Base-by-base conservation (phyloP, 23 tunicate genomes). In the Trididemnum nubilum region DNA sequence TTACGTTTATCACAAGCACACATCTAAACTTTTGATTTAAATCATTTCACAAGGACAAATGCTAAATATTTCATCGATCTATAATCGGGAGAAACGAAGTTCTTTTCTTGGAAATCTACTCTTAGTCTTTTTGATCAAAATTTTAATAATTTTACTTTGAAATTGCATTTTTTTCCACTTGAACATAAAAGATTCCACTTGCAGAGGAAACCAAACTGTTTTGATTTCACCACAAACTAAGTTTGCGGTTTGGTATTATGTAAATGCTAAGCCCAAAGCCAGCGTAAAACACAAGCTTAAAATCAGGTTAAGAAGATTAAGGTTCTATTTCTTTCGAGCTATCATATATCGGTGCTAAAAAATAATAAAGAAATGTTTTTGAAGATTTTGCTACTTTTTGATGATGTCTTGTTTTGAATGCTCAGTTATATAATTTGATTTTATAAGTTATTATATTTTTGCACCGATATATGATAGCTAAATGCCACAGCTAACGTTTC, bases 201-300 rank as follows among this genome's bases (percentile, higher is more conserved):
- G 4, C 5, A 31, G 37, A 33, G 74, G 74, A 67, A 67, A 67
- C 74, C 74, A 33, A 67, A 67, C 38, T 5, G 12, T 30, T 67
- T 67, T 33, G 2, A 30, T 33, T 67, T 33, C 3, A 31, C 74
- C 74, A 38, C 74, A 67, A 33, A 5, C 22, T 67, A 5, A 2
- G 3, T 67, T 67, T 67, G 38, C 7, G 33, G n/a, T 3, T 61
- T 22, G 4, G n/a, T 4, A 61, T 4, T 61, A 61, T 61, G 67
- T 61, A 61, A 61, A 61, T 44, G n/a, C n/a, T 15, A 44, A 44
- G 15, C 15, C 54, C 15, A 44, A 44, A 44, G 54, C 54, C 15
- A 44, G 9, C 15, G 54, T 44, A 44, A 44, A 44, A 44, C 54
- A 44, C 54, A 15, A 9, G 54, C 54, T 44, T 9, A 44, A 44